Conservation (phyloP, 2,888 invertebrate species). For the Platerodrilus igneus region DNA sequence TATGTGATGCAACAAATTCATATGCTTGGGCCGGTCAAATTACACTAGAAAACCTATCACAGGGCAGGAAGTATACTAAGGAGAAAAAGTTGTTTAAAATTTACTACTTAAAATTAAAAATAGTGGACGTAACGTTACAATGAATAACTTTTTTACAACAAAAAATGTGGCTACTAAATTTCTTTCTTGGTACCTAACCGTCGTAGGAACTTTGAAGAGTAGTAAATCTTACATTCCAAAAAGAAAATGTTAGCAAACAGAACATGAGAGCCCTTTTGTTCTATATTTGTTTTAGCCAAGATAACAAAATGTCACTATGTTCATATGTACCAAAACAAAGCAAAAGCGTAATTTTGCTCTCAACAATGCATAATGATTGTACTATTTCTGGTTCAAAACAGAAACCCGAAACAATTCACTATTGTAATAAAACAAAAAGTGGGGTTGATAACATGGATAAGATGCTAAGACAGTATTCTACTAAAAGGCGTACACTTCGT, state of each 20-base stretch:
- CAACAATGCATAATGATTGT: constrained; percentile 25
- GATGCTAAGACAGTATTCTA: constrained; percentile 24
- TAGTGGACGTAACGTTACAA: too few species aligned
- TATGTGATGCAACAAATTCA: constrained; percentile 31
- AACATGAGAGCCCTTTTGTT: constrained; percentile 7
- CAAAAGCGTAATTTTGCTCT: constrained; percentile 28
- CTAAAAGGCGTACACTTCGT: constrained; percentile 17
- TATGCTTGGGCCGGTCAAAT: constrained; percentile 29
- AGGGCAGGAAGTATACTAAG: constrained; percentile 3
- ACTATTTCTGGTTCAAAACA: constrained; percentile 15
- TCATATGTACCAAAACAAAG: constrained; percentile 29
- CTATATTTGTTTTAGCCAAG: constrained; percentile 26
- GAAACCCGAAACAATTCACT: constrained; percentile 28
- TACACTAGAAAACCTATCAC: constrained; percentile 28
- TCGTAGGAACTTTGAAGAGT: constrained; percentile 25
- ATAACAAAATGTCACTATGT: constrained; percentile 26
- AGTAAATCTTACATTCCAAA: constrained; percentile 25
- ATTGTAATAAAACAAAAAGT: constrained; percentile 28
- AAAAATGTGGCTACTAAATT: neutral
- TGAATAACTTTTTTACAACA: constrained; percentile 4
- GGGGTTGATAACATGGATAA: constrained; percentile 27
- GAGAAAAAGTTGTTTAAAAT: constrained; percentile 4
- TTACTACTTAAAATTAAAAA: too few species aligned
- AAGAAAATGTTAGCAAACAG: constrained; percentile 21
- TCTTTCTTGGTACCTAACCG: constrained; percentile 10